Conservation (phyloP, 2,797 vertebrate species). For the Phoxinus dragarum region DNA sequence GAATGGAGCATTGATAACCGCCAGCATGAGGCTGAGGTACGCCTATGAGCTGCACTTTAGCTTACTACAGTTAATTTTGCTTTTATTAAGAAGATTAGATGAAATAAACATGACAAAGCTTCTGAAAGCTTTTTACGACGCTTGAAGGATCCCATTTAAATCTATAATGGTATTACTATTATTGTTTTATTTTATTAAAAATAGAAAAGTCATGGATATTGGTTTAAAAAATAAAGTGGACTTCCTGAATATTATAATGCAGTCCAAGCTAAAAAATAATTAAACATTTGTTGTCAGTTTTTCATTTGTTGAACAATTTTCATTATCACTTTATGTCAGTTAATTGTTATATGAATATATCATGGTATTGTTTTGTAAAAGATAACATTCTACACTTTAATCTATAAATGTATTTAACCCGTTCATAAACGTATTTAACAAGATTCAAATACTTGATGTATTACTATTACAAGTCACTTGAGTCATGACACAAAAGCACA, state of each 20-base stretch:
- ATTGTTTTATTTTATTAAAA: not conserved
- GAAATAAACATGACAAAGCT: not conserved
- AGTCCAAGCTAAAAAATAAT: not conserved
- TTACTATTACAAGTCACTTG: not conserved
- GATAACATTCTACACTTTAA: not conserved
- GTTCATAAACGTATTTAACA: not conserved
- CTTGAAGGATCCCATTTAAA: not conserved
- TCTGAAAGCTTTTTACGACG: not conserved
- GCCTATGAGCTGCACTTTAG: not conserved
- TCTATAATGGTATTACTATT: not conserved
- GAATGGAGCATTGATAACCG: slow-evolving; percentile 71
- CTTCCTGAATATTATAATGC: not conserved
- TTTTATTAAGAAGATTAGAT: not conserved
- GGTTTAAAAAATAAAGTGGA: not conserved
- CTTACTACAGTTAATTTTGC: not conserved
- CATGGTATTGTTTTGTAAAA: not conserved
- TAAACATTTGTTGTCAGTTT: not conserved
- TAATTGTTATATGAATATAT: not conserved
- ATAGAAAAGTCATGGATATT: not conserved
- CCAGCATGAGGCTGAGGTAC: slow-evolving; percentile 83
- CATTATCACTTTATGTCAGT: not conserved
- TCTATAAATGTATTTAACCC: not conserved
- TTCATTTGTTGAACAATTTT: too few species aligned
- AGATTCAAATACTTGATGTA: not conserved
- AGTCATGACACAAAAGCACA: not conserved